Evolutionary conservation across 1,140 invertebrate species (phyloP), one percentile per base, ranked within the genome.

Genomic region (Venustaconcha ellipsiformis): DNA sequence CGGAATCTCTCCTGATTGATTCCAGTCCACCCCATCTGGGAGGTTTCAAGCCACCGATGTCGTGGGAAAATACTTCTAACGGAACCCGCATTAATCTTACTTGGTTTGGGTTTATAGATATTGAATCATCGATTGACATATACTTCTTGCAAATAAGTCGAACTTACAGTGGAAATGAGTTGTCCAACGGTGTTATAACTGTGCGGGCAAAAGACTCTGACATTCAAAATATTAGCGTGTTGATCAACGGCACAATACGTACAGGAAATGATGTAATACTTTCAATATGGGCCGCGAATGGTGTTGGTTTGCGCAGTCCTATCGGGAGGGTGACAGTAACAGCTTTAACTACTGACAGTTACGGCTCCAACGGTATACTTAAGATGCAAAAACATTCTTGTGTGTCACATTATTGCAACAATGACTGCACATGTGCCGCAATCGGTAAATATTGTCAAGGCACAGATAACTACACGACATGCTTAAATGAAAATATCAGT

Each of bases 391-490:
- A 68, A 17, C 78, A 81, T 66, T 83, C 80, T n/a, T 83, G 82
- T 70, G 57, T 59, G 18, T 57, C 70, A 5, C 62, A 79, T 18
- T 83, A 77, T 69, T 84, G 83, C 67, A 79, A 76, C 5, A 71
- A 70, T 6, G 82, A 83, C 14, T 84, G 83, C 62, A 80, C 82
- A 12, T 84, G 83, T 72, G 79, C 78, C 17, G 70, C 78, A 58
- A 20, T 72, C 14, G 81, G 83, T 13, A 62, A 70, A 23, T 72
- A 77, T 57, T 84, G 83, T 68, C 17, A 55, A 65, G 18, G 60
- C 4, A 18, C 56, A 0, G 57, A 17, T 48, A 56, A 57, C 17
- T 69, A 59, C 56, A 13, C 18, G 15, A 68, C 57, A 68, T 62
- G 56, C 23, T 15, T 30, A 18, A 68, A 17, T 59, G 37, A 2